Evolutionary conservation across 2,113 vertebrate species (phyloP), one percentile per base, ranked within the genome.

Genomic region (Zootoca vivipara): DNA sequence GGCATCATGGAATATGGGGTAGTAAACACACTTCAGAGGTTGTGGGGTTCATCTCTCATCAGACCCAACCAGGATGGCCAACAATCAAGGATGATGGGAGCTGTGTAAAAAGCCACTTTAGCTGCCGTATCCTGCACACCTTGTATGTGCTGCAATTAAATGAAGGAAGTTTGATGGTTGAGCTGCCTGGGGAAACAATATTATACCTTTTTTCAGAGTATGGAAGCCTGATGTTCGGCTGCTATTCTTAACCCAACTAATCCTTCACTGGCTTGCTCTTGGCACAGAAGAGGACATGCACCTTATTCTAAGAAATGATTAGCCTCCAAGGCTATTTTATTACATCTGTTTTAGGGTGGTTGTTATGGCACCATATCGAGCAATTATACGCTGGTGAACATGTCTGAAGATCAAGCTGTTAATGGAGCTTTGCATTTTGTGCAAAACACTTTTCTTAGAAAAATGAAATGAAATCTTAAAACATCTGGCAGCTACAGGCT

Each of bases 371-470:
- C 35, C 35, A 75, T 26, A 75, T 24, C 40, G 22, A 40, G 35
- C 22, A 75, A 24, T 75, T 75, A 38, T 24, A 42, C 10, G 38
- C 35, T 75, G 73, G 73, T 75, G 38, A 22, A 7, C 20, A 40
- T 24, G 7, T 38, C 16, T 40, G 38, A 75, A 75, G 42, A 52
- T 52, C 75, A 78, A 78, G 42, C 24, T 46, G 42, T 15, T 46
- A 52, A 30, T 6, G 6, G 13, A 46, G 75, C 42, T 28, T 89
- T 92, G 26, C 40, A 2, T 91, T 77, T 85, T 88, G 70, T 88
- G 67, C 86, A 90, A 89, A 92, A 90, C 69, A 74, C 38, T 81
- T 86, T 88, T 88, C 30, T 70, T 70, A 70, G n/a, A 69, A 26
- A 8, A 69, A 69, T 28, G n/a, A n/a, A 85, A 78, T 87, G 87